Evolutionary conservation across 2,888 invertebrate species (phyloP).

Genomic region (Pandemis cinnamomeana): DNA sequence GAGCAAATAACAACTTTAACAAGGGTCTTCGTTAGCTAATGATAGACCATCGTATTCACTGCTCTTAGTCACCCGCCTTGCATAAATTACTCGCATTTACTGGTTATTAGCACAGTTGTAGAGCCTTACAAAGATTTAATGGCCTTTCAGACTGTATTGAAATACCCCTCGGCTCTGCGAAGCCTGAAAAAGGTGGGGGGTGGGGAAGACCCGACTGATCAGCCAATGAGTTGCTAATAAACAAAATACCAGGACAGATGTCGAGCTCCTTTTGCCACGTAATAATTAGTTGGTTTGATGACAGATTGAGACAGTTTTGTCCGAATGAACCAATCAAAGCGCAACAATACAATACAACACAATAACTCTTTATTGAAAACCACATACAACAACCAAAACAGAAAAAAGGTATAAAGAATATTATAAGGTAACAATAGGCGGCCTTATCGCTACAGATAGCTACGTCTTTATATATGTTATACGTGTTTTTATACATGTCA

Average conservation of each 20-base stretch:
- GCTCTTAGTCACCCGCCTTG: slow-evolving; percentile 21
- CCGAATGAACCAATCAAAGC: not conserved
- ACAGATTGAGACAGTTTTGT: not conserved
- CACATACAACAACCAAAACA: too few relatives aligned
- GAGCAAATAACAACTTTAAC: not conserved
- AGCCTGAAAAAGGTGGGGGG: not conserved
- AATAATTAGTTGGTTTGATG: slow-evolving; percentile 7
- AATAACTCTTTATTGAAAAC: too few relatives aligned
- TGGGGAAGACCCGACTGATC: not conserved
- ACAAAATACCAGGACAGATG: slow-evolving; percentile 8
- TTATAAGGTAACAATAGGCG: too few relatives aligned
- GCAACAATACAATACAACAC: too few relatives aligned
- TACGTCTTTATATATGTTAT: too few relatives aligned
- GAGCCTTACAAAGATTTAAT: slow-evolving; percentile 3
- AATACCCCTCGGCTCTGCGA: not conserved
- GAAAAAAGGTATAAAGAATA: too few relatives aligned
- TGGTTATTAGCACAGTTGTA: slow-evolving; percentile 35
- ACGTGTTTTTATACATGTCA: too few relatives aligned
- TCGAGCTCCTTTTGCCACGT: not conserved
- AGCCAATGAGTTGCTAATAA: not conserved
- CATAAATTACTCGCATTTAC: slow-evolving; percentile 29
- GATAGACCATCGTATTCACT: not conserved
- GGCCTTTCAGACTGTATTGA: slow-evolving; percentile 13
- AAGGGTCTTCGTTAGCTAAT: not conserved
- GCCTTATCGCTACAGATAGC: too few relatives aligned